phyloP scores from a whole-genome alignment of 2,797 vertebrate genomes.

The Podarcis lilfordi region DNA sequence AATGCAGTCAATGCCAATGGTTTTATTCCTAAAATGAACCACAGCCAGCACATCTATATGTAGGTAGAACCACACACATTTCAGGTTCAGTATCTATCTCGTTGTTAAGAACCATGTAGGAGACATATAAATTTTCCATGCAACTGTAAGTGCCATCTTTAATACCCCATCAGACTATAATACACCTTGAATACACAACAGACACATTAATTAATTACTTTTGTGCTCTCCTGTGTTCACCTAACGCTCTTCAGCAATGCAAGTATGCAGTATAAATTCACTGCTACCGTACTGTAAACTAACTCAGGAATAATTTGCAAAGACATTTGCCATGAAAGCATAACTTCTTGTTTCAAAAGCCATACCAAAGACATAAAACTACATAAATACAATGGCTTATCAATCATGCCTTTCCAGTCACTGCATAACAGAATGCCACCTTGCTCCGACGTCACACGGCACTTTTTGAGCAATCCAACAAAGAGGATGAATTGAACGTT shows the following conservation, averaged over 20 bases:
- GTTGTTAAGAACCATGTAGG: conserved; percentile 66
- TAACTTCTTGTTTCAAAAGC: background rate
- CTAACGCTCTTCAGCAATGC: conserved; percentile 44
- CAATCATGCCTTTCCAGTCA: background rate
- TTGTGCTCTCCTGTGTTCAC: conserved; percentile 18
- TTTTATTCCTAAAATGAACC: conserved; percentile 46
- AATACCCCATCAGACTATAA: conserved; percentile 45
- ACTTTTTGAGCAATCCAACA: conserved; percentile 15
- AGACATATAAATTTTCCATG: conserved; percentile 57
- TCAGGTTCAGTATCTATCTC: conserved; percentile 63
- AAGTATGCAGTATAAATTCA: conserved; percentile 48
- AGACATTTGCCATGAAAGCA: conserved; percentile 40
- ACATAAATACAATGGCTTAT: background rate
- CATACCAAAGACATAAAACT: conserved; percentile 16
- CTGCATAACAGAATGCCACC: background rate
- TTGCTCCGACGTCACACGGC: background rate
- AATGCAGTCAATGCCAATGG: conserved; percentile 6
- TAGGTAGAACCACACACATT: conserved; percentile 67
- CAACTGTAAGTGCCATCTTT: conserved; percentile 46
- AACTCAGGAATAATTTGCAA: conserved; percentile 49
- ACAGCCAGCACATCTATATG: conserved; percentile 57
- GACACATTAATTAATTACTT: conserved; percentile 42
- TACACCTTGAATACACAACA: conserved; percentile 52
- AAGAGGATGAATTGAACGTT: background rate
- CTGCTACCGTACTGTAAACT: conserved; percentile 45